These are phyloP conservation scores for Nyctibius grandis DNA, from an alignment of 2,797 vertebrate genomes.

Conservation along the genomic window DNA sequence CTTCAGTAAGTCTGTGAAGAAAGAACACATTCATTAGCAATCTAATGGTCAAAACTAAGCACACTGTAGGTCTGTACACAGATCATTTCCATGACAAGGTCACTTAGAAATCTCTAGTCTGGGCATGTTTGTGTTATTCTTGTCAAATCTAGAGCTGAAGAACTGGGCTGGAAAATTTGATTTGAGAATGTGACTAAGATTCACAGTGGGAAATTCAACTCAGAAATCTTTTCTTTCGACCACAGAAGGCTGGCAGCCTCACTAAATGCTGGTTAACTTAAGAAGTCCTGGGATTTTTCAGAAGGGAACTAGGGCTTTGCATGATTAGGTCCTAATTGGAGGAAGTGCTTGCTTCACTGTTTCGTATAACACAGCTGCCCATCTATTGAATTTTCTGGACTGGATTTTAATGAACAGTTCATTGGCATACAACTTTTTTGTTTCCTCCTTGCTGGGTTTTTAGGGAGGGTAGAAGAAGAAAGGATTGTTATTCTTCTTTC, in stretches of 20 bases:
- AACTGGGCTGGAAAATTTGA: conserved; percentile 30
- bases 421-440: neutral
- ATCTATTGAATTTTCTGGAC: conserved; percentile 3
- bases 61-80: neutral
- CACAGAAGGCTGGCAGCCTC: neutral
- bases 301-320: neutral
- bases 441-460: neutral
- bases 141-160: neutral
- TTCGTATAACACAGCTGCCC: neutral
- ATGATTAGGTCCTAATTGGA: conserved; percentile 10
- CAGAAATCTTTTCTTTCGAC: neutral
- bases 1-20: conserved; percentile 3
- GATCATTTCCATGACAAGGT: neutral
- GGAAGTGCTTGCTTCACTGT: neutral
- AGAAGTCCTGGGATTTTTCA: neutral
- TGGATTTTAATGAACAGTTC: neutral
- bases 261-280: neutral
- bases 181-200: neutral
- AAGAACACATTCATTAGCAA: conserved; percentile 17
- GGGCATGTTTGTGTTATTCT: neutral
- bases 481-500: neutral
- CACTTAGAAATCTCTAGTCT: neutral
- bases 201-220: neutral
- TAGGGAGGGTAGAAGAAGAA: neutral
- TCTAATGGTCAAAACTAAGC: neutral